Evolutionary conservation across 2,888 invertebrate genomes (phyloP), one percentile per base, ranked within the genome.

Genomic region (Rapana venosa): DNA sequence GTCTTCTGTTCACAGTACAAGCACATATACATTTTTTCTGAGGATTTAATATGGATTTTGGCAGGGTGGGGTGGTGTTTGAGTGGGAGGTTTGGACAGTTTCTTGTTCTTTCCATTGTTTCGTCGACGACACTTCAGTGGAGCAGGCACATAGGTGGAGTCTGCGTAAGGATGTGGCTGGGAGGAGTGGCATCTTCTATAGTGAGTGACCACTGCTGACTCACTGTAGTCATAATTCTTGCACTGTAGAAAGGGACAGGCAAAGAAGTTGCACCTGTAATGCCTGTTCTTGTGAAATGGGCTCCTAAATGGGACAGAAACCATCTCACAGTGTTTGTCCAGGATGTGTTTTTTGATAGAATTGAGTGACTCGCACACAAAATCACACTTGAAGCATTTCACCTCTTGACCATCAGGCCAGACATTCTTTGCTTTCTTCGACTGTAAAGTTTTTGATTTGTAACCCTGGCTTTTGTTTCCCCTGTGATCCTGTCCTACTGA

Each of bases 1-100:
- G 66, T 36, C 56, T 90, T 70, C n/a, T 81, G 70, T 0, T 87
- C 88, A 58, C 92, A 92, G 61, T 91, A 90, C 56, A 91, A 83
- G 87, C 92, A 92, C 66, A 87, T 84, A 58, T 89, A 92, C 30
- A 32, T 17, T 13, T 61, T 36, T 77, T 58, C 47, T 61, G 86
- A 8, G 74, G 13, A 26, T 0, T 56, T 32, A 11, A 32, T 47
- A 0, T 26, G 58, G 30, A 22, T 22, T 56, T 86, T 86, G 47
- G 56, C 11, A 30, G 4, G 13, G 47, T 26, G 22, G 36, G 20
- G 26, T 15, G 22, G 2, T 17, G 17, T 30, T n/a, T 85, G 83
- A 56, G 13, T 4, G n/a, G 15, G 83, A 56, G n/a, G 30, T 26
- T 26, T 83, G 20, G 83, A 26, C 4, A 6, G 58, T 8, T n/a